Evolutionary conservation across 2,113 vertebrate species (phyloP), one percentile per base, ranked within the genome.

Genomic region (Colossoma macropomum): DNA sequence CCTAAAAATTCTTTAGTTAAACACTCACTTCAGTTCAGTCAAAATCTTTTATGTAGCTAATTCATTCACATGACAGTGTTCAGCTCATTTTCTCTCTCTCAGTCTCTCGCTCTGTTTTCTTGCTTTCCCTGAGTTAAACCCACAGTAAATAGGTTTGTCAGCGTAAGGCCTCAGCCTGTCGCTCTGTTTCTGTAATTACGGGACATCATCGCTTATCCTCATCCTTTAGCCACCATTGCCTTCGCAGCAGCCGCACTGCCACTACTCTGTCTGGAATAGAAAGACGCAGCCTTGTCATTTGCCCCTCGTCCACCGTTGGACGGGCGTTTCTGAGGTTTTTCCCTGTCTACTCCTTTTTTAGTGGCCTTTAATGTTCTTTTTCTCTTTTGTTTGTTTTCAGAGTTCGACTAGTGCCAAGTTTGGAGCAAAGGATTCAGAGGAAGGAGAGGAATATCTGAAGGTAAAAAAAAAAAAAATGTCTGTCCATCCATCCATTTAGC

Each of bases 361-460:
- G 11, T 56, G 10, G 15, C 4, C 48, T 79, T 66, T 63, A n/a
- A 77, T 82, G 5, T 48, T 30, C 2, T 54, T 45, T 50, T 80
- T 60, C 11, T 79, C 21, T 9, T n/a, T 54, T 52, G 21, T 78
- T 79, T 56, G 23, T 32, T 65, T 65, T 82, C 27, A 79, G 93
- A 19, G 10, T 80, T 84, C 85, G 45, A 48, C 60, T 5, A 11
- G 69, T 66, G 41, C 85, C 71, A 78, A 50, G 19, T 79, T 69
- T n/a, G 65, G 65, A 23, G 16, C 73, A 77, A 0, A 85, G 83
- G 62, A 84, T 86, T 62, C 75, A 75, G 82, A 87, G 21, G 82
- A 88, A 32, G 82, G 19, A 1, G 89, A 88, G 19, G 75, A 88
- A 68, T 89, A 84, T 84, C 80, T 89, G 72, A 90, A 92, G 93